Evolutionary conservation across 2,888 invertebrate genomes (phyloP), one percentile per base, ranked within the genome.

Genomic region (Drosophila fungiperda): DNA sequence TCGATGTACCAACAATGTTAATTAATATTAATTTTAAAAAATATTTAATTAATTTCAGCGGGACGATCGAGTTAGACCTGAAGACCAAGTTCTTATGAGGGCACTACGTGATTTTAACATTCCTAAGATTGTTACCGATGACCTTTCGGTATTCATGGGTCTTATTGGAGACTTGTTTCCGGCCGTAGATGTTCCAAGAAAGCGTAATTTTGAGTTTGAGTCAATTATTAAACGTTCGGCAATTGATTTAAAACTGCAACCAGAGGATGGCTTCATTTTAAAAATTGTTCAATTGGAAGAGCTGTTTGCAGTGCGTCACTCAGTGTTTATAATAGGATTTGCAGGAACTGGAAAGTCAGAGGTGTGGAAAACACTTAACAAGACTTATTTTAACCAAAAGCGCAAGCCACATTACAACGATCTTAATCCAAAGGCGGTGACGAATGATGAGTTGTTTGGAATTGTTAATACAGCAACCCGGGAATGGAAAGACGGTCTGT

Each of bases 391-490:
- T 59, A 97, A 98, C 94, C 94, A 96, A 82, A 97, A 97, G 91
- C 92, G 95, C 66, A 98, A 97, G 91, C 98, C 98, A 0, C 94
- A 95, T 76, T 98, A 96, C 82, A 96, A 97, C 87, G 99, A 99
- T 92, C 94, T 99, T n/a, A 98, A 98, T 92, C 98, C 99, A 0
- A 98, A 99, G 92, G 98, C 98, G 15, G 98, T 99, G 8, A 98
- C 98, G 1, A 98, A 98, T 91, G 98, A 99, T 91, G 99, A 99
- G 92, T 94, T 99, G 42, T 99, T 98, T 93, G 99, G 99, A 8
- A 96, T 98, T 62, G 98, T 99, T 68, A 98, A 98, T 94, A 97
- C 98, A 1, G 94, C 98, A 0, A 98, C 98, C 0, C 94, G 98
- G 86, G 98, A 99, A 93, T 98, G 98, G 98, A 98, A 97, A 90